A percentile compares a stretch with the other conserved stretches of the same genome.
phyloP scores from a whole-genome alignment of 1,140 invertebrate genomes.

The Homarus americanus region DNA sequence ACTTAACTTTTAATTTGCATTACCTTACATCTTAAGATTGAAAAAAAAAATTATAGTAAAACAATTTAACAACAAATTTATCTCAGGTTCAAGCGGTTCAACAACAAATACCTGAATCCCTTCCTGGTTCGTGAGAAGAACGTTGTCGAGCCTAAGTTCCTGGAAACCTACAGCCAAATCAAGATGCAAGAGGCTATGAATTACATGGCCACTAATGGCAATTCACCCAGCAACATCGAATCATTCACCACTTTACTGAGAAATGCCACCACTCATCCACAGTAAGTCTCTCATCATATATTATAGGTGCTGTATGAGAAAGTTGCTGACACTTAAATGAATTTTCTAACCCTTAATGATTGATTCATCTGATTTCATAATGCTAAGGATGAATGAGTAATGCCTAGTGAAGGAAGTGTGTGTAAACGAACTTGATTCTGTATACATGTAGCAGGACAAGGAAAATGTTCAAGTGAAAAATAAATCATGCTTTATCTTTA shows the following conservation, averaged over 20 bases:
- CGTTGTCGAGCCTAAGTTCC: constrained; percentile 94
- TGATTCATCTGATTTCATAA: too few relatives aligned
- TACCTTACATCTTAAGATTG: too few relatives aligned
- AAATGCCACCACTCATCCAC: constrained; percentile 27
- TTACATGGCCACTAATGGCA: constrained; percentile 90
- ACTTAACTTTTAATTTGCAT: too few relatives aligned
- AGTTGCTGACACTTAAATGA: not conserved
- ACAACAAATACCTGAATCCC: constrained; percentile 94
- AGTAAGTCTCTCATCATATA: constrained; percentile 18
- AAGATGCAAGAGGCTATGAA: constrained; percentile 96
- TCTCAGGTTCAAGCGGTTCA: constrained; percentile 92
- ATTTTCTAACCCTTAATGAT: too few relatives aligned
- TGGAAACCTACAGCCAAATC: constrained; percentile 95
- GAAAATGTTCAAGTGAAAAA: too few relatives aligned
- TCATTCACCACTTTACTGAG: constrained; percentile 94
- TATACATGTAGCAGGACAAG: too few relatives aligned
- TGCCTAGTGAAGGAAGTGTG: too few relatives aligned
- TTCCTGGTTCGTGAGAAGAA: constrained; percentile 90
- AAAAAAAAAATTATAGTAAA: not conserved
- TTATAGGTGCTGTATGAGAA: not conserved
- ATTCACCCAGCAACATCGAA: constrained; percentile 89
- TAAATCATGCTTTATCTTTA: too few relatives aligned
- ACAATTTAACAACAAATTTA: constrained; percentile 15
- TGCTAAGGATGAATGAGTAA: too few relatives aligned
- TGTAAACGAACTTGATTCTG: too few relatives aligned